Percentiles rank a stretch among this genome's conserved stretches.
phyloP scores from a whole-genome alignment of 2,797 vertebrate genomes.

The Enteromius thamalakanensis region DNA sequence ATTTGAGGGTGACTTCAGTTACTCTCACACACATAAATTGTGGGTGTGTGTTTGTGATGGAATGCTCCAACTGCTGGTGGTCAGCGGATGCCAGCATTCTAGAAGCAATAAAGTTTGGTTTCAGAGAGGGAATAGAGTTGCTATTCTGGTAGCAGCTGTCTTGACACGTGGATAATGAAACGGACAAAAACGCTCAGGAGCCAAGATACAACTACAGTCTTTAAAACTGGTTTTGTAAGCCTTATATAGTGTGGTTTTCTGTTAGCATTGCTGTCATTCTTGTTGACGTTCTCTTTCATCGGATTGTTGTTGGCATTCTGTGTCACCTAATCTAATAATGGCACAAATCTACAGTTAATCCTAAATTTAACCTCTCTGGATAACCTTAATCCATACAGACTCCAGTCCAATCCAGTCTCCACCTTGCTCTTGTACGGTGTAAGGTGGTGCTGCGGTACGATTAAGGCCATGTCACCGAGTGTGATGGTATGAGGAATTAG shows the following conservation, averaged over 20 bases:
- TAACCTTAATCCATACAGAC: slow-evolving; percentile 30
- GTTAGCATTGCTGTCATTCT: neutral
- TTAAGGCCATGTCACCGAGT: neutral
- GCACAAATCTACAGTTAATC: slow-evolving; percentile 38
- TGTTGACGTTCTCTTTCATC: neutral
- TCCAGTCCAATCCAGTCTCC: neutral
- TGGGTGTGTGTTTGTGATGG: neutral
- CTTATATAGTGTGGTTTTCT: neutral
- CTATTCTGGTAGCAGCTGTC: slow-evolving; percentile 21
- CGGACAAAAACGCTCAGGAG: neutral
- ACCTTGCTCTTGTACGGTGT: slow-evolving; percentile 20
- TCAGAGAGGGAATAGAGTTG: neutral
- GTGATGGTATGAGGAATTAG: neutral
- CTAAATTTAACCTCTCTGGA: slow-evolving; percentile 22
- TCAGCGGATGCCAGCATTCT: slow-evolving; percentile 2
- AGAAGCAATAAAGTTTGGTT: slow-evolving; percentile 5
- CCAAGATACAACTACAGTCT: neutral
- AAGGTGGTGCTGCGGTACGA: neutral
- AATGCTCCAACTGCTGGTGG: slow-evolving; percentile 29
- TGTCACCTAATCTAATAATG: slow-evolving; percentile 25
- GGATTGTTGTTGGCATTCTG: slow-evolving; percentile 17
- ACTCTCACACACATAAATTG: neutral
- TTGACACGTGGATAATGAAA: neutral
- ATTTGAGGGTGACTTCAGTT: neutral
- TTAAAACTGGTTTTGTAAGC: neutral